Percentiles rank a stretch among this genome's conserved stretches.
These are phyloP conservation scores for Hyposmocoma kahamanoa DNA, from an alignment of 1,140 invertebrate genomes.

Conservation along the genomic window DNA sequence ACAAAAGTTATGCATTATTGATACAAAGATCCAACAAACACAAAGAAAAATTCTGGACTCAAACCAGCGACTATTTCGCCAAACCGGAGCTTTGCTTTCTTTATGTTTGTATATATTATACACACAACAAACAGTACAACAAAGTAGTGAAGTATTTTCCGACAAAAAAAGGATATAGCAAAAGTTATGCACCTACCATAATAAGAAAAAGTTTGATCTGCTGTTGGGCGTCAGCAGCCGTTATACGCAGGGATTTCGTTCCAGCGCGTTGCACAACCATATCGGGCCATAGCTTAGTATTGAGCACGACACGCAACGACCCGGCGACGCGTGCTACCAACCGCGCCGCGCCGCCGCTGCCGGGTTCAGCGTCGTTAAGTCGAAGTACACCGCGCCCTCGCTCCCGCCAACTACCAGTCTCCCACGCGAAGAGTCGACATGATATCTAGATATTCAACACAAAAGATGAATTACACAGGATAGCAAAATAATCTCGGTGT, in stretches of 20 bases:
- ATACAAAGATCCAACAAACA: no score
- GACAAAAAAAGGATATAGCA: no score
- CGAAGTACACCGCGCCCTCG: constrained; percentile 90
- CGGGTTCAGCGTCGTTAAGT: constrained; percentile 83
- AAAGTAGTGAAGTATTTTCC: no score
- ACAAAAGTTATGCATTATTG: no score
- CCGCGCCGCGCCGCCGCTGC: constrained; percentile 86
- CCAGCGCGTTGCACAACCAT: constrained; percentile 93
- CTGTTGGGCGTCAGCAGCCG: constrained; percentile 89
- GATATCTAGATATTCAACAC: constrained; percentile 87
- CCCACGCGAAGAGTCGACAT: constrained; percentile 93
- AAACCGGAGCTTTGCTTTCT: no score
- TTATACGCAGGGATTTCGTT: constrained; percentile 90
- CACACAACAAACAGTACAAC: no score
- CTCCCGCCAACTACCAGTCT: constrained; percentile 90
- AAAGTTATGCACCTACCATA: constrained; percentile 73
- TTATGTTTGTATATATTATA: no score
- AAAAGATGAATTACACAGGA: no score
- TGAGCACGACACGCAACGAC: constrained; percentile 90
- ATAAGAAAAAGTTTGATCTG: constrained; percentile 91
- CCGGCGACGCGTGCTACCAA: constrained; percentile 86
- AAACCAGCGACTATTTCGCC: no score
- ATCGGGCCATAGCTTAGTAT: constrained; percentile 94
- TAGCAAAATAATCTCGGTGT: no score
- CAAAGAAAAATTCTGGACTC: no score